Evolutionary conservation across 1,140 invertebrate species (phyloP), one percentile per base, ranked within the genome.

Genomic region (Glomeris maerens): DNA sequence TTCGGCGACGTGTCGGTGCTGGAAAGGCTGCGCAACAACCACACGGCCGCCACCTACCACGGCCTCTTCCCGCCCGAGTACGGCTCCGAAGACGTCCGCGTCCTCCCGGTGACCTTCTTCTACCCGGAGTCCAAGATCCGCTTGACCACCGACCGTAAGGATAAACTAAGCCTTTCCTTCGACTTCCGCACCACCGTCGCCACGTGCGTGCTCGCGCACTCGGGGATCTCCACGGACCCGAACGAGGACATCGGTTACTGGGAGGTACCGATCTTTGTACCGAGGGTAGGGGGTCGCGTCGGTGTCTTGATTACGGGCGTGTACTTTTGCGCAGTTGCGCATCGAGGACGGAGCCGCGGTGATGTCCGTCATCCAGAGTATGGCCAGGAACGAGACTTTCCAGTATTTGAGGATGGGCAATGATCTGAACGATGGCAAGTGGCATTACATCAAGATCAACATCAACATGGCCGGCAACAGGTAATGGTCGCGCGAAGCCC

Each of bases 1-100:
- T 89, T 87, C 62, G 92, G 93, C 64, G 85, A 89, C 57, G 78
- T 88, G 17, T 90, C 86, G 1, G 85, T 94, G 49, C 71, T 94
- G 39, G 90, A 90, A 61, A 83, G 89, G 61, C 65, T 94, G 46
- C 80, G 83, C 55, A 77, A 50, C n/a, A 60, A 58, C n/a, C 52
- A 56, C 23, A 80, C 55, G 77, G 77, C 50, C 83, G 84, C 66
- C 79, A 49, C 54, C 1, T 65, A 67, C 80, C 20, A 88, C 54
- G 63, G 87, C 17, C 80, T 88, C 0, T 64, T 86, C 41, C 78
- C 80, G 53, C 81, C 85, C 0, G 80, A 88, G 64, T 87, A 84
- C 59, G 78, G 80, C 54, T 85, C 89, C 62, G 76, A 78, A 38
- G 79, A 86, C 64, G 83, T 90, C 7, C 78, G 84, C 60, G 80